phyloP scores from a whole-genome alignment of 2,797 vertebrate genomes.

The Sebastes minor region DNA sequence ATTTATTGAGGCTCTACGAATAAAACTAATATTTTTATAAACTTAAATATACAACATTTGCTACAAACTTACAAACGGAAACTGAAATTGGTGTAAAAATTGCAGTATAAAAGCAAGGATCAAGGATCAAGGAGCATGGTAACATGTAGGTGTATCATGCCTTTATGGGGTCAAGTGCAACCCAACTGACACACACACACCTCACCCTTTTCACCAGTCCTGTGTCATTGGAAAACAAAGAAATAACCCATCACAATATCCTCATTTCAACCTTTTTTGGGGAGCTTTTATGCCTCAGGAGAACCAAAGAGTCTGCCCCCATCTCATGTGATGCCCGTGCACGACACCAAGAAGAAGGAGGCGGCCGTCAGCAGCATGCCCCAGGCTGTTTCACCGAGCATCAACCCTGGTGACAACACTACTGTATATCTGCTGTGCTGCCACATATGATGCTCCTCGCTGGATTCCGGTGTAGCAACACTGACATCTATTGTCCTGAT shows the following conservation, averaged over 20 bases:
- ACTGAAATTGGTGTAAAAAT: neutral
- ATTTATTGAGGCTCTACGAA: neutral
- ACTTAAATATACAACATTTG: neutral
- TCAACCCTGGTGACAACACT: slow-evolving; percentile 11
- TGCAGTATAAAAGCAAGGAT: neutral
- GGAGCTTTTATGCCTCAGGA: neutral
- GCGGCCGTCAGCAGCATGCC: neutral
- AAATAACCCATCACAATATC: neutral
- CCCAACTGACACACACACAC: too few species aligned
- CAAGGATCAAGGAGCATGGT: too few species aligned
- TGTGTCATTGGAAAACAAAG: neutral
- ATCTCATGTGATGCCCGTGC: neutral
- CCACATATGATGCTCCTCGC: neutral
- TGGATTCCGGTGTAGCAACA: slow-evolving; percentile 44
- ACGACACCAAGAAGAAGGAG: neutral
- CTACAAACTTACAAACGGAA: neutral
- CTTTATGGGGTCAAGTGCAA: too few species aligned
- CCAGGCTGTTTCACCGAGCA: slow-evolving; percentile 26
- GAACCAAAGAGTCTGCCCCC: neutral
- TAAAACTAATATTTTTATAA: neutral
- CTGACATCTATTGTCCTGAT: slow-evolving; percentile 58
- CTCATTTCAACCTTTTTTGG: neutral
- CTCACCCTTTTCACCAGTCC: too few species aligned
- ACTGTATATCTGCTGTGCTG: neutral
- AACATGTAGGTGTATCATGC: too few species aligned